Evolutionary conservation across 2,888 invertebrate genomes (phyloP).

Genomic region (Octonoba sinensis): DNA sequence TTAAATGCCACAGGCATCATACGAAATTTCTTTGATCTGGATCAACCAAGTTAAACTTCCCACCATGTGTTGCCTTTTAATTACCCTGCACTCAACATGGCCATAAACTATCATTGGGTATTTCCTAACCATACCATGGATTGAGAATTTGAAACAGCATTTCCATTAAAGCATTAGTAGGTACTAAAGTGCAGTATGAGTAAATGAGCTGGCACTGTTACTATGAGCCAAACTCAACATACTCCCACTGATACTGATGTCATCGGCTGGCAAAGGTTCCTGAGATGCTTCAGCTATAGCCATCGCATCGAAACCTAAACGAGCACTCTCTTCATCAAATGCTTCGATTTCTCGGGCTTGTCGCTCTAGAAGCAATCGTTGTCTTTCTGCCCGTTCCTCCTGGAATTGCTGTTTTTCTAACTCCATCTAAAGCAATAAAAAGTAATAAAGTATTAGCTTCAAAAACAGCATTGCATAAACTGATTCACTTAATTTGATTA

Average conservation of each 20-base stretch:
- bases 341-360: constrained; percentile 91
- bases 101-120: constrained; percentile 13
- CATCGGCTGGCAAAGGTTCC: constrained; percentile 90
- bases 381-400: constrained; percentile 90
- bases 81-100: constrained; percentile 29
- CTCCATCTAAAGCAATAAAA: constrained; percentile 80
- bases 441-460: background rate
- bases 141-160: constrained; percentile 11
- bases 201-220: constrained; percentile 81
- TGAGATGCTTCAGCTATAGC: constrained; percentile 92
- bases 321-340: constrained; percentile 94
- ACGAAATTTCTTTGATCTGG: too few relatives aligned
- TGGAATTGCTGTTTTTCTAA: constrained; percentile 91
- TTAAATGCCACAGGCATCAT: too few relatives aligned
- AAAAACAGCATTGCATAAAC: background rate
- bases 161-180: constrained; percentile 42
- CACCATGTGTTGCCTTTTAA: constrained; percentile 50
- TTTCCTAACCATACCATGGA: constrained; percentile 21
- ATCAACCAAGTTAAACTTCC: constrained; percentile 14
- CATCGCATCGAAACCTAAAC: constrained; percentile 90
- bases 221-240: constrained; percentile 93
- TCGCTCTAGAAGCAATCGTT: constrained; percentile 87
- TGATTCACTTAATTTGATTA: background rate
- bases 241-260: constrained; percentile 88
- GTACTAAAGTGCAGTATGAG: constrained; percentile 66